phyloP scores from a whole-genome alignment of 2,113 vertebrate species.

The Channa argus region DNA sequence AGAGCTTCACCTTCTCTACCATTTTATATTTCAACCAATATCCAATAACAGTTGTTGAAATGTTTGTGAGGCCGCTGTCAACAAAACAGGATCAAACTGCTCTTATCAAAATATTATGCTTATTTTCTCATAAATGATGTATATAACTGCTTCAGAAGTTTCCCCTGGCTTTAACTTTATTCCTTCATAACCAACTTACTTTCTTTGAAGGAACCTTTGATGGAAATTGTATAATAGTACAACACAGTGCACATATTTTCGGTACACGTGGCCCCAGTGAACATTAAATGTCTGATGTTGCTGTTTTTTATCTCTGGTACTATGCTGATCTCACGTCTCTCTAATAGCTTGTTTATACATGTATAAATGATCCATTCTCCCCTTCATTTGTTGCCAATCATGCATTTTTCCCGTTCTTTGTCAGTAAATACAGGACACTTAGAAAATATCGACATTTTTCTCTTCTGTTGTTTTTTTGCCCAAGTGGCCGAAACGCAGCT shows the following conservation, averaged over 20 bases:
- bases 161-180: neutral
- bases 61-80: too few species aligned
- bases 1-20: too few species aligned
- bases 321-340: constrained; percentile 19
- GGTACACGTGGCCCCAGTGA: neutral
- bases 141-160: too few species aligned
- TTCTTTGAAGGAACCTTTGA: constrained; percentile 12
- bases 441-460: constrained; percentile 44
- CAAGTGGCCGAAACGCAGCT: constrained; percentile 17
- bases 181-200: neutral
- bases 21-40: too few species aligned
- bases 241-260: neutral
- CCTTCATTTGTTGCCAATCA: constrained; percentile 20
- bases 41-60: too few species aligned
- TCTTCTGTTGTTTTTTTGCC: constrained; percentile 19
- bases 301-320: constrained; percentile 4
- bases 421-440: constrained; percentile 11
- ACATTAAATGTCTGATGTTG: neutral
- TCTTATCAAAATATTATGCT: too few species aligned
- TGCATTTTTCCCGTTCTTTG: constrained; percentile 5
- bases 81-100: too few species aligned
- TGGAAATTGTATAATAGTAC: neutral
- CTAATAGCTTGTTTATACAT: constrained; percentile 15
- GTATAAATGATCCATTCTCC: constrained; percentile 4
- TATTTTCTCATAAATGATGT: too few species aligned